Percentiles rank a stretch among this genome's conserved stretches.
Evolutionary conservation across 2,797 vertebrate species (phyloP).

Genomic region (Remorina albescens): DNA sequence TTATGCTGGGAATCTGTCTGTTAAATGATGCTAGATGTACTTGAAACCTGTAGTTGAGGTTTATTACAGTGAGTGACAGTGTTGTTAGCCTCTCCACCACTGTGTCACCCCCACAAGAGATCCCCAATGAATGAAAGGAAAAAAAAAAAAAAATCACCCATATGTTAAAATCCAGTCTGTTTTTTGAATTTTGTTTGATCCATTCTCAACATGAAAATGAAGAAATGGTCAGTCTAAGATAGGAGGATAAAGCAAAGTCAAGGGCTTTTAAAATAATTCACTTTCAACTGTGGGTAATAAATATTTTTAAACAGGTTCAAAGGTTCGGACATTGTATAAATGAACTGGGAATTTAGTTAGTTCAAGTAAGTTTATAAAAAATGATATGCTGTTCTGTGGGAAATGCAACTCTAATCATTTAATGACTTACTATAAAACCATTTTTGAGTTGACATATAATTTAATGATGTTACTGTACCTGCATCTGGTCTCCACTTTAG

Average conservation of each 20-base stretch:
- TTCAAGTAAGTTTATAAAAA: background rate
- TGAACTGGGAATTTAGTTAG: background rate
- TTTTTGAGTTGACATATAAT: background rate
- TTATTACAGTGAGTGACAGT: no score
- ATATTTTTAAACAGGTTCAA: no score
- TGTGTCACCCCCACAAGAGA: no score
- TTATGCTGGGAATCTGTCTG: no score
- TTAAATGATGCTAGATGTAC: no score
- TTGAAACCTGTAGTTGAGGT: no score
- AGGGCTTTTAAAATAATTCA: background rate
- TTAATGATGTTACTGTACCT: constrained; percentile 55
- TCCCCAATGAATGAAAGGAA: background rate
- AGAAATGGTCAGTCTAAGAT: background rate
- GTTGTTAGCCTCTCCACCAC: no score
- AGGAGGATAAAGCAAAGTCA: background rate
- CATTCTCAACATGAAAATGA: background rate
- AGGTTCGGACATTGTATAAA: background rate
- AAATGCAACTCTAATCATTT: no score
- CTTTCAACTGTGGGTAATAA: no score
- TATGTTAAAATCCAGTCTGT: background rate
- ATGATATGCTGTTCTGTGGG: background rate
- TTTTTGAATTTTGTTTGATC: background rate
- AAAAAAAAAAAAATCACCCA: background rate
- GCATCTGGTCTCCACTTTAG: constrained; percentile 66
- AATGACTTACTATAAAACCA: background rate